Percentiles rank a stretch among this genome's conserved stretches.
These are phyloP conservation scores for Formicarius rufipectus DNA, from an alignment of 2,113 vertebrate species.

Conservation along the genomic window DNA sequence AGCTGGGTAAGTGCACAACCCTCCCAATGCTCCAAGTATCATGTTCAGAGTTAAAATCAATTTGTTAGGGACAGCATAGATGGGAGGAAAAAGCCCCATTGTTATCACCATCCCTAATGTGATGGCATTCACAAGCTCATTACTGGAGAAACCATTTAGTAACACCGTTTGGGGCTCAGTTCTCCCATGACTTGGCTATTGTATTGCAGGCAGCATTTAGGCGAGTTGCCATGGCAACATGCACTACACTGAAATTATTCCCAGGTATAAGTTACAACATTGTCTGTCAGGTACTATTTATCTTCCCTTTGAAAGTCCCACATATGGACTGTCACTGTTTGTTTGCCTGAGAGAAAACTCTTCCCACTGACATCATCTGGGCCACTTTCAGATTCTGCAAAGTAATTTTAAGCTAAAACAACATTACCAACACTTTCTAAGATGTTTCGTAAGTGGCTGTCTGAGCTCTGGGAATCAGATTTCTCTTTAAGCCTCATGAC, in stretches of 20 bases:
- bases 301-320: conserved; percentile 42
- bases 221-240: conserved; percentile 36
- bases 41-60: conserved; percentile 72
- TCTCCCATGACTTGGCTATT: conserved; percentile 56
- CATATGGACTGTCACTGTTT: neutral
- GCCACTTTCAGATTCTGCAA: conserved; percentile 29
- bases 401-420: conserved; percentile 41
- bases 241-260: conserved; percentile 6
- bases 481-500: neutral
- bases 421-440: neutral
- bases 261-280: conserved; percentile 56
- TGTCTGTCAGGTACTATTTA: conserved; percentile 44
- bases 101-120: conserved; percentile 72
- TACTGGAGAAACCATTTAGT: conserved; percentile 64
- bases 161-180: conserved; percentile 48
- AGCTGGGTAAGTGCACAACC: conserved; percentile 12
- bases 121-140: conserved; percentile 59
- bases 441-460: conserved; percentile 20
- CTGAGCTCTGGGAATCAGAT: conserved; percentile 35
- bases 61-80: conserved; percentile 56
- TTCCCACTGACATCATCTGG: conserved; percentile 23
- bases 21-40: conserved; percentile 19
- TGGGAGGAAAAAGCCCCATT: conserved; percentile 49
- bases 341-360: conserved; percentile 36
- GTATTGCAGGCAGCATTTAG: conserved; percentile 23